Conservation (phyloP, 2,888 invertebrate species). For the Stomorhina lunata region DNA sequence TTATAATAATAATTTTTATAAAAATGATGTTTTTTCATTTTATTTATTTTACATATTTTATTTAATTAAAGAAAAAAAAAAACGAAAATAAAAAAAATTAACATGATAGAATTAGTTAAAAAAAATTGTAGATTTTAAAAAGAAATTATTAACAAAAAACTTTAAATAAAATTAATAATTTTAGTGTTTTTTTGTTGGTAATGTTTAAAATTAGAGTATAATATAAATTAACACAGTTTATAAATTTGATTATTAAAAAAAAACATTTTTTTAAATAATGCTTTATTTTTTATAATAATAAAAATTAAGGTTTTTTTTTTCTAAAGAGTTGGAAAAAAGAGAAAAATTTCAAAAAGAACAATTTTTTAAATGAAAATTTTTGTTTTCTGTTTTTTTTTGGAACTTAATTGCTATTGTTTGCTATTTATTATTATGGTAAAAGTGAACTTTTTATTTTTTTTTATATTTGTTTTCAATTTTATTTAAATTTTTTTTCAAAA, state of each 20-base stretch:
- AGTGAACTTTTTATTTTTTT: constrained; percentile 63
- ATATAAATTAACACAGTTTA: constrained; percentile 62
- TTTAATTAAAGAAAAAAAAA: background rate
- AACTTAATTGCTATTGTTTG: constrained; percentile 47
- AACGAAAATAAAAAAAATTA: constrained; percentile 27
- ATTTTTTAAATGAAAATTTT: constrained; percentile 22
- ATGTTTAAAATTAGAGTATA: constrained; percentile 42
- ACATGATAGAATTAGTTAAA: constrained; percentile 39
- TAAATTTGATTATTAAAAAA: constrained; percentile 51
- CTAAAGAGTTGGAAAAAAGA: background rate
- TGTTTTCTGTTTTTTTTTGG: constrained; percentile 21
- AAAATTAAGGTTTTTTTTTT: background rate
- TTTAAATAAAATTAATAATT: constrained; percentile 34
- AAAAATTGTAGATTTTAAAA: constrained; percentile 48
- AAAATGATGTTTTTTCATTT: too few relatives aligned
- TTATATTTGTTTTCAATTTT: constrained; percentile 51
- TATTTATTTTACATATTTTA: constrained; percentile 46
- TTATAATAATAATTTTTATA: constrained; percentile 52
- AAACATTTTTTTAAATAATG: constrained; percentile 15
- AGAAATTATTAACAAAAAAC: constrained; percentile 54
- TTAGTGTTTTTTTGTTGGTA: constrained; percentile 6
- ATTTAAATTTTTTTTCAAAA: constrained; percentile 64
- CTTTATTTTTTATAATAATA: background rate
- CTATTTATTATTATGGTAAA: constrained; percentile 64
- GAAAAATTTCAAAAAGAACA: background rate